These are phyloP conservation scores for Agrypnus murinus DNA, from an alignment of 2,888 invertebrate species.

Conservation along the genomic window DNA sequence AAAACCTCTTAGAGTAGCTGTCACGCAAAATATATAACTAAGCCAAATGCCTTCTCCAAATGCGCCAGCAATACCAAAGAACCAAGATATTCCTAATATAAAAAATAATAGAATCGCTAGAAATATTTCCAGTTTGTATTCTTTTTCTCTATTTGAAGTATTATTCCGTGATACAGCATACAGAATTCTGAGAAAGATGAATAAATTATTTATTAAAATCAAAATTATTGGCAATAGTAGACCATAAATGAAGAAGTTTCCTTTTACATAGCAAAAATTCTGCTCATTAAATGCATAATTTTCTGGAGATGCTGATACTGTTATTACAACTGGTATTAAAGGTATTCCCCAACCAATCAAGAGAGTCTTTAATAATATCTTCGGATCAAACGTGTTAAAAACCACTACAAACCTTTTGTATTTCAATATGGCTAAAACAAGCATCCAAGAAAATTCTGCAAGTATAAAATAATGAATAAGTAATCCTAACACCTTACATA, in stretches of 20 bases:
- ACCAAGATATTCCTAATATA: conserved; percentile 75
- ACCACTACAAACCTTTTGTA: conserved; percentile 78
- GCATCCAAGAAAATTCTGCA: conserved; percentile 80
- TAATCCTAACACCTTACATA: conserved; percentile 75
- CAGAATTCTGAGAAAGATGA: conserved; percentile 74
- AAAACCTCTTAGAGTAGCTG: conserved; percentile 74
- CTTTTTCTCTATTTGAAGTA: no score
- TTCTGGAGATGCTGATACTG: conserved; percentile 26
- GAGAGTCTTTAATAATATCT: conserved; percentile 75
- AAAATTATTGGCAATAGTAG: conserved; percentile 73
- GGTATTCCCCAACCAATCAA: conserved; percentile 77
- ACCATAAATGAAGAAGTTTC: conserved; percentile 72
- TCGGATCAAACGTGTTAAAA: conserved; percentile 73
- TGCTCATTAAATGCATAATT: conserved; percentile 61
- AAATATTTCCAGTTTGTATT: conserved; percentile 73
- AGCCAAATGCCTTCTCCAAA: conserved; percentile 55
- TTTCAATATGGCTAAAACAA: conserved; percentile 78
- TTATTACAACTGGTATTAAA: conserved; percentile 71
- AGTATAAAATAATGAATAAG: conserved; percentile 77
- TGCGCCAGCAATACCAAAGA: conserved; percentile 74
- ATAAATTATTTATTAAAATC: conserved; percentile 73
- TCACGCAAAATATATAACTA: conserved; percentile 72
- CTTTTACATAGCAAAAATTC: conserved; percentile 73
- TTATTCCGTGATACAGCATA: conserved; percentile 69
- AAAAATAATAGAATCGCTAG: conserved; percentile 75